Evolutionary conservation across 2,888 invertebrate genomes (phyloP).

Genomic region (Cremastinae sp.): DNA sequence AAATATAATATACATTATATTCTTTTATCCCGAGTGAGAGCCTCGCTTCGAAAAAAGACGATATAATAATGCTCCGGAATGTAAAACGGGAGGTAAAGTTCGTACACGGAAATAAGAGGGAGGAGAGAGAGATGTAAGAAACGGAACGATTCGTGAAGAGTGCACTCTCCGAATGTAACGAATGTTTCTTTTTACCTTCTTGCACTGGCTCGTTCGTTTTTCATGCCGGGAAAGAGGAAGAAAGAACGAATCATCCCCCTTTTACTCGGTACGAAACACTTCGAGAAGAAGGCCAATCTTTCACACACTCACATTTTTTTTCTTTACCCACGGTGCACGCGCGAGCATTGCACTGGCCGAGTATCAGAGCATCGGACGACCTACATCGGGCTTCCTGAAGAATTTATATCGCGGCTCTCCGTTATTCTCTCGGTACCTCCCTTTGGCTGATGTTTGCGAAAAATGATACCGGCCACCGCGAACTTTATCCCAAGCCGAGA

Average conservation of each 20-base stretch:
- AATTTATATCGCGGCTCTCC: constrained; percentile 60
- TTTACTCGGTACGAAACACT: constrained; percentile 48
- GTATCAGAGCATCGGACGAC: constrained; percentile 57
- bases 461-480: constrained; percentile 36
- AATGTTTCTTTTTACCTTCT: constrained; percentile 55
- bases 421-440: constrained; percentile 14
- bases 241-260: constrained; percentile 29
- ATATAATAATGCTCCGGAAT: constrained; percentile 5
- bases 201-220: constrained; percentile 56
- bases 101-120: constrained; percentile 25
- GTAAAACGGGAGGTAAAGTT: constrained; percentile 44
- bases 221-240: constrained; percentile 39
- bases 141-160: constrained; percentile 56
- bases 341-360: constrained; percentile 28
- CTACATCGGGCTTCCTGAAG: constrained; percentile 62
- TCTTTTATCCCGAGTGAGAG: background rate
- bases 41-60: background rate
- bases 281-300: constrained; percentile 35
- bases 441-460: constrained; percentile 47
- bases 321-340: background rate
- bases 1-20: background rate
- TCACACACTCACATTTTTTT: background rate
- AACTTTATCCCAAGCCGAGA: constrained; percentile 37
- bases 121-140: constrained; percentile 23
- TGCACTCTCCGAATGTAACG: constrained; percentile 58